Conservation (phyloP, 2,888 invertebrate genomes). For the Koerneria pararmatus region DNA sequence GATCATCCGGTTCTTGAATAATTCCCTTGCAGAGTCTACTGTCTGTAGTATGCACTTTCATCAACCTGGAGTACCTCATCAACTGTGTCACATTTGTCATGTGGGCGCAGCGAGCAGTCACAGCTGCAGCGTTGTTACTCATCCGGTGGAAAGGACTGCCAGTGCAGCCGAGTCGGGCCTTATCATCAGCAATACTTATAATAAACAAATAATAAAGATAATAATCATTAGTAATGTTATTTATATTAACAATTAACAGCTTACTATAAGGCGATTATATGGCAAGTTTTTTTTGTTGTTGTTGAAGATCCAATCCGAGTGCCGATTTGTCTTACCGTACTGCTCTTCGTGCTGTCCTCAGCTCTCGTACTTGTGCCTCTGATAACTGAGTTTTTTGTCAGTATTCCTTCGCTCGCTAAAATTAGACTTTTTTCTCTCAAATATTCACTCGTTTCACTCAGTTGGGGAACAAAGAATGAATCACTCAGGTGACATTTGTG, state of each 20-base stretch:
- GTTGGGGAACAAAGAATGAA: neutral
- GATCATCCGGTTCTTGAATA: no score
- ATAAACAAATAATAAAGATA: no score
- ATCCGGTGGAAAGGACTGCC: conserved; percentile 36
- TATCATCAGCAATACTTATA: conserved; percentile 1
- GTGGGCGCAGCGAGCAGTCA: conserved; percentile 31
- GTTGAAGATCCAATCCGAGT: conserved; percentile 15
- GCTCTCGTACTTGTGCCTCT: conserved; percentile 21
- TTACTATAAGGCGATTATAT: no score
- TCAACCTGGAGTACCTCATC: conserved; percentile 38
- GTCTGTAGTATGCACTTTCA: conserved; percentile 29
- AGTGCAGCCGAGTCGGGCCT: conserved; percentile 25
- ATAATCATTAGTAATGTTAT: no score
- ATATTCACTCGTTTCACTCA: no score
- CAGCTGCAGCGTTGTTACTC: conserved; percentile 40
- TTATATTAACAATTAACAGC: no score
- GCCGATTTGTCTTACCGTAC: conserved; percentile 28
- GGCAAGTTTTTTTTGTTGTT: no score
- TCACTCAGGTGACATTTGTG: conserved; percentile 32
- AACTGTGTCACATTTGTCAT: conserved; percentile 49
- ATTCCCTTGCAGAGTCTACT: conserved; percentile 10
- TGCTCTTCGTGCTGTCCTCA: conserved; percentile 7
- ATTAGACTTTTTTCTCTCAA: no score
- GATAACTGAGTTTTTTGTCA: neutral
- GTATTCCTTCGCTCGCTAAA: no score